Conservation (phyloP, 2,797 vertebrate species). For the Scleropages formosus region DNA sequence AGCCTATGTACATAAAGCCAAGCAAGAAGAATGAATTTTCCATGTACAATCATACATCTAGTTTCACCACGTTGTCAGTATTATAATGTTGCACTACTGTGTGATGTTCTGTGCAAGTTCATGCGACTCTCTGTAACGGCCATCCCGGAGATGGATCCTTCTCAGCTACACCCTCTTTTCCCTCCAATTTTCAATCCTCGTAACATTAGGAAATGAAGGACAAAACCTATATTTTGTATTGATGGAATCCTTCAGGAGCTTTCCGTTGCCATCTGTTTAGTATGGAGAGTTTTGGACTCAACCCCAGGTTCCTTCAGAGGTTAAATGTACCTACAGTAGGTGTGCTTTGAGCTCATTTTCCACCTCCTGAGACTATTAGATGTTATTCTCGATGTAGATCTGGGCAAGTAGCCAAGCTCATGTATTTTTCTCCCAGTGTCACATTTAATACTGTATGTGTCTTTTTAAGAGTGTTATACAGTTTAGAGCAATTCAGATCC, state of each 20-base stretch:
- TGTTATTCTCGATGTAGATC: background rate
- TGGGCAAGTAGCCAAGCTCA: conserved; percentile 1
- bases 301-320: conserved; percentile 20
- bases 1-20: too few relatives aligned
- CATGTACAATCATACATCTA: too few relatives aligned
- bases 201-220: too few relatives aligned
- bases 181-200: too few relatives aligned
- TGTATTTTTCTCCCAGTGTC: background rate
- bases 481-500: conserved; percentile 23
- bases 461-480: conserved; percentile 3
- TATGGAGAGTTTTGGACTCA: conserved; percentile 9
- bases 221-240: too few relatives aligned
- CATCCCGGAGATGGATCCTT: too few relatives aligned
- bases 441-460: background rate
- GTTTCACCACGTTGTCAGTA: too few relatives aligned
- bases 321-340: conserved; percentile 18
- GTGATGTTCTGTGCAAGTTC: too few relatives aligned
- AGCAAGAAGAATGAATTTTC: too few relatives aligned
- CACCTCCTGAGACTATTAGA: conserved; percentile 3
- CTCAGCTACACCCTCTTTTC: too few relatives aligned
- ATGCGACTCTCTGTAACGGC: too few relatives aligned
- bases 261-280: conserved; percentile 1
- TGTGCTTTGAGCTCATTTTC: conserved; percentile 18
- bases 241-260: background rate
- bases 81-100: too few relatives aligned